Evolutionary conservation across 2,797 vertebrate species (phyloP), one percentile per base, ranked within the genome.

Genomic region (Dryobates pubescens): DNA sequence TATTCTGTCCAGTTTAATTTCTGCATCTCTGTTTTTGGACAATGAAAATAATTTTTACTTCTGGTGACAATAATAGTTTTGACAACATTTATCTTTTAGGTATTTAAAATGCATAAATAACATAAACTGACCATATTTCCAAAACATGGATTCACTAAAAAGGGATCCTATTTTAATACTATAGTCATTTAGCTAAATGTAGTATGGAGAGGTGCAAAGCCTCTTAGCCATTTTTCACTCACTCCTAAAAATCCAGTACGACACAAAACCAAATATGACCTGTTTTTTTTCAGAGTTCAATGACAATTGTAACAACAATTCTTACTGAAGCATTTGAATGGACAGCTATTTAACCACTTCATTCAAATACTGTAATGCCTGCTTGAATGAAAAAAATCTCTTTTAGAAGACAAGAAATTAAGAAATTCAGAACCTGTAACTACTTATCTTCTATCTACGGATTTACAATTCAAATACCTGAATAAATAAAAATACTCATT

Each of bases 251-350:
- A 23, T 8, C 5, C 53, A 45, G 17, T 29, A 9, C 72, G 32
- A 54, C 27, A 16, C 70, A 53, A 78, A 92, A 83, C 81, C 53
- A 94, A 79, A 70, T 13, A 54, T 18, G 34, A 72, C 49, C 59
- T 53, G 12, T 65, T 75, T 92, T 75, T 92, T 95, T 81, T 74
- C 36, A 38, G 43, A 92, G 23, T 89, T 75, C 84, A 73, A 15
- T n/a, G 17, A 76, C 82, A 68, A 30, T 13, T 79, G 43, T 13
- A 56, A 61, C 26, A 82, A 27, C n/a, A 24, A 59, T 72, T 83
- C 80, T 70, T 82, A 32, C 3, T 67, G 49, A 94, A 70, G 10
- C 9, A 4, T 88, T 86, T 91, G 59, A 51, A 86, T 43, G 43
- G 43, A 53, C 38, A 89, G 67, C 24, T 91, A 34, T 65, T 80